phyloP scores from a whole-genome alignment of 2,113 vertebrate genomes.

The Equus quagga region DNA sequence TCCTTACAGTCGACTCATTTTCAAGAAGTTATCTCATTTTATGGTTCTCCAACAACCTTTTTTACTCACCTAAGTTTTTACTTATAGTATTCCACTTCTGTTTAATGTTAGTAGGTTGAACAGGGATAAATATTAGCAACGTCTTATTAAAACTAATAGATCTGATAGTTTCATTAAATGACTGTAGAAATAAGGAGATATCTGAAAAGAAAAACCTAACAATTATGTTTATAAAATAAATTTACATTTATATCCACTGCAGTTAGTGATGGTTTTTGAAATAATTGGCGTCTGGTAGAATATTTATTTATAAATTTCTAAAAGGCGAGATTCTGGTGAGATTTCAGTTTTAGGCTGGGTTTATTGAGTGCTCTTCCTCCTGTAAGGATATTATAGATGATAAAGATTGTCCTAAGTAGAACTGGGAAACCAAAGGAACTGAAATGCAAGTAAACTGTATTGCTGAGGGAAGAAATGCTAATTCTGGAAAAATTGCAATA shows the following conservation, averaged over 20 bases:
- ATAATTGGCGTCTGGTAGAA: neutral
- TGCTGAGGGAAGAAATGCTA: neutral
- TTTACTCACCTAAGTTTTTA: neutral
- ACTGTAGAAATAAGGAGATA: neutral
- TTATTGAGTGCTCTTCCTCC: slow-evolving; percentile 25
- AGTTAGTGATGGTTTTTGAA: neutral
- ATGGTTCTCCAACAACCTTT: neutral
- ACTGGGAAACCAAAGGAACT: neutral
- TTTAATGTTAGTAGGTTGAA: neutral
- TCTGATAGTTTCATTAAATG: neutral
- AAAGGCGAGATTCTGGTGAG: neutral
- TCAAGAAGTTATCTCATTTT: neutral
- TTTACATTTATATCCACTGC: neutral
- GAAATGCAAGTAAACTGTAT: neutral
- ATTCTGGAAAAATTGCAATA: slow-evolving; percentile 10
- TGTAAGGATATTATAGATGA: neutral
- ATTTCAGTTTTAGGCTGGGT: neutral
- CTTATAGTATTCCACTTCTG: neutral
- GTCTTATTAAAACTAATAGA: neutral
- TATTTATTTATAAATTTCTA: slow-evolving; percentile 13
- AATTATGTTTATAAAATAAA: slow-evolving; percentile 17
- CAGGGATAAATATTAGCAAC: slow-evolving; percentile 8
- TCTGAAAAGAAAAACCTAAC: neutral
- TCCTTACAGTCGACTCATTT: slow-evolving; percentile 50
- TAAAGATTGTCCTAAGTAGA: neutral